These are phyloP conservation scores for Catharus minimus DNA, from an alignment of 2,113 vertebrate genomes.

Conservation along the genomic window DNA sequence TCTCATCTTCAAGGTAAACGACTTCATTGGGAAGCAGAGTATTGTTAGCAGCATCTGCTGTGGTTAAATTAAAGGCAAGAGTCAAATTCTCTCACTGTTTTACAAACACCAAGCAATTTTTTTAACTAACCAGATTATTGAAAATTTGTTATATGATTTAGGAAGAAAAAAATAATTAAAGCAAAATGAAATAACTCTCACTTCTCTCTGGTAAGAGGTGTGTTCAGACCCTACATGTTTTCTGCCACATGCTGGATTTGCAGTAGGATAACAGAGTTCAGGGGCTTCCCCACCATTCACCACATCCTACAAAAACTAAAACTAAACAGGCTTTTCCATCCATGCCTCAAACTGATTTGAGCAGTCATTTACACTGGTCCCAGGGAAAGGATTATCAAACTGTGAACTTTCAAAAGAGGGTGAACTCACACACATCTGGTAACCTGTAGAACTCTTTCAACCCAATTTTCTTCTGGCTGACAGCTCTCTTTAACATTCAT, in stretches of 20 bases:
- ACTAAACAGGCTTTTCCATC: not conserved
- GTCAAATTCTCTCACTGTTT: not conserved
- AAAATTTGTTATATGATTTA: not conserved
- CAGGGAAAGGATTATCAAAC: not conserved
- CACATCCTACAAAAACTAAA: not conserved
- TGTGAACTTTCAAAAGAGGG: not conserved
- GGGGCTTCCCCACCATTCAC: not conserved
- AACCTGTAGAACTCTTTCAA: not conserved
- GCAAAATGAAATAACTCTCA: not conserved
- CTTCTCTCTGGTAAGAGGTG: not conserved
- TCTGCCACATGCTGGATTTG: not conserved
- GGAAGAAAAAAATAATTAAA: not conserved
- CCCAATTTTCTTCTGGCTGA: not conserved
- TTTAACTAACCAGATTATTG: not conserved
- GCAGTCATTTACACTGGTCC: not conserved
- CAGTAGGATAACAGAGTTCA: not conserved
- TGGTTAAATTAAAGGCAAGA: not conserved
- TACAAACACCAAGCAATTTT: not conserved
- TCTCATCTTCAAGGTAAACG: constrained; percentile 35
- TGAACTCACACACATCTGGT: not conserved
- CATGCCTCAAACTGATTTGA: not conserved
- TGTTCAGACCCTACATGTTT: not conserved
- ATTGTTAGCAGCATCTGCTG: not conserved
- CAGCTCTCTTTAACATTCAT: not conserved
- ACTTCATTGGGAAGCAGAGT: not conserved